Evolutionary conservation across 2,888 invertebrate genomes (phyloP), one percentile per base, ranked within the genome.

Genomic region (Limulus polyphemus): DNA sequence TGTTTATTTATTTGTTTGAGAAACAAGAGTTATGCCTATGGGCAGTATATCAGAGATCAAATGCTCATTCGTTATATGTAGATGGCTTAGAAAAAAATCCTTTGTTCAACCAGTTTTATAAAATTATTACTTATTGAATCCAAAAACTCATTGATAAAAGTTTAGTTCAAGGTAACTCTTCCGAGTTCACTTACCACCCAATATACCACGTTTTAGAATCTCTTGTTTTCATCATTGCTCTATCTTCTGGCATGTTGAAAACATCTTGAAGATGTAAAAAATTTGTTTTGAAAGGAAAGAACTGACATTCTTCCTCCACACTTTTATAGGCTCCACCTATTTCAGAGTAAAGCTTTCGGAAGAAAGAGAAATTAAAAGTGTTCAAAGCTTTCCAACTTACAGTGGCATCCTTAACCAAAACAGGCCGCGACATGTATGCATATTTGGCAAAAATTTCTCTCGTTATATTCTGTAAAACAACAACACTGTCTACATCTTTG

Each of bases 221-320:
- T 2, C 83, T 83, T 13, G 79, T 79, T 50, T 80, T 78, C 76
- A 84, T 83, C 47, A 75, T 77, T 9, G 84, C 83, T 72, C 88
- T 81, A 59, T 80, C 80, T 56, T 81, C 77, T 10, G 84, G 81
- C 88, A 89, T 88, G 64, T 80, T 79, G 73, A 92, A 86, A 12
- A 90, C 88, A 74, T 91, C 87, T 64, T 81, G 79, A 62, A 92
- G 74, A 47, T 84, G 83, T 70, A 84, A 83, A 70, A 91, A 83
- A 75, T 90, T 84, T 16, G 88, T 88, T 75, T 87, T 86, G 74
- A 91, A 91, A 72, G 88, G 88, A 59, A 91, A 80, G 77, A 91
- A 91, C 74, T 90, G 90, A 71, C 91, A 91, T 70, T 88, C 87
- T 67, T 88, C 85, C 64, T 86, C 84, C 1, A 86, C 80, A 69